Evolutionary conservation across 2,113 vertebrate species (phyloP), one percentile per base, ranked within the genome.

Genomic region (Apteryx mantelli): DNA sequence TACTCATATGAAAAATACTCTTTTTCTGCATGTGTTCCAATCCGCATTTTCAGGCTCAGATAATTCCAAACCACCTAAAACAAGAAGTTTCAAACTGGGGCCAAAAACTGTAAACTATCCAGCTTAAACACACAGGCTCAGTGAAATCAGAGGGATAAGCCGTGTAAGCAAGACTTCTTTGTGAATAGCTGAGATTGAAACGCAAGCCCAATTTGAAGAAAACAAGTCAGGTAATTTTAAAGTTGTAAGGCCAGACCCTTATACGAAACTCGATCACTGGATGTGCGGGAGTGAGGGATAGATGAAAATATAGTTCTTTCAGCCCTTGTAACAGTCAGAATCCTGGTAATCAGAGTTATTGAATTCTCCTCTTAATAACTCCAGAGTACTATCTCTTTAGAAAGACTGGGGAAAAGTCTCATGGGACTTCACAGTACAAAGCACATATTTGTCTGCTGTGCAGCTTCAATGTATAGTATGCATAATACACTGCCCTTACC

Each of bases 1-100:
- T 70, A 42, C 16, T 91, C 2, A 0, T 89, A 56, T 68, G 82
- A 90, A 94, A 90, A 94, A 88, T 53, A 64, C n/a, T n/a, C 56
- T 77, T 94, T 91, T 91, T 88, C 66, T 91, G 71, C 71, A 7
- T 42, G 87, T 61, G 8, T 95, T 95, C 75, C 50, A 95, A 89
- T 46, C 58, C 36, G 32, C 42, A 38, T 90, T 95, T 95, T 93
- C 71, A 91, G 82, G 26, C 50, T 94, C 58, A 74, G 68, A 86
- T 71, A 88, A 94, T 94, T 94, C 89, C 89, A 91, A 77, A 58
- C 56, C 44, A 80, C 50, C 64, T 83, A 77, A 85, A 95, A 95
- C 66, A 50, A 63, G n/a, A 12, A 40, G 11, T 44, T 94, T 80
- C 61, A 94, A 79, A 88, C 8, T 2, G 5, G 18, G 16, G 70